Evolutionary conservation across 2,888 invertebrate genomes (phyloP), one percentile per base, ranked within the genome.

Genomic region (Melikaiella ostensackeni): DNA sequence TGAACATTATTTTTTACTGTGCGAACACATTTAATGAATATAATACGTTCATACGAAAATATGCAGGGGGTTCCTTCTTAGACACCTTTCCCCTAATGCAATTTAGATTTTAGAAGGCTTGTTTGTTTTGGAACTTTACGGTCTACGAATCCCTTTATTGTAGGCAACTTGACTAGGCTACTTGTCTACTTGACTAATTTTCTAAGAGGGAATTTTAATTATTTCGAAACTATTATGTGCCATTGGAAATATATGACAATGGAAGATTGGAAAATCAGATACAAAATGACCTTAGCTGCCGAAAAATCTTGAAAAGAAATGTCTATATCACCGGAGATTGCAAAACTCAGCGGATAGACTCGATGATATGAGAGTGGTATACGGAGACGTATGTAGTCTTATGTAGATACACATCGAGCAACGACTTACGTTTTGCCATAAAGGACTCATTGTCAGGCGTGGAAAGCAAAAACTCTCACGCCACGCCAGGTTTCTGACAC

Each of bases 381-480:
- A n/a, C n/a, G 5, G 5, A 57, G 30, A 50, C 46, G 30, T 42
- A 42, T 46, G 24, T 27, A 24, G 42, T 27, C 19, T 6, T 50
- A n/a, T n/a, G n/a, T n/a, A 66, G 66, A 66, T 66, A 66, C 19
- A 46, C 42, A 66, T 66, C 46, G 46, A 66, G 50, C 50, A 66
- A 70, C 46, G 46, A 30, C 50, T 50, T 50, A 30, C 50, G 27
- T 78, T 78, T 75, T 78, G 80, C 77, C 84, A 80, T 76, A 79
- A 79, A 77, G 62, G 79, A 79, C 79, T 61, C 81, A 82, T 83
- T 83, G 82, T 84, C 74, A 80, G 75, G 76, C 74, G 77, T 78
- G 83, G 80, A 83, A 82, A 82, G 77, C 75, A 79, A 73, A 78
- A 78, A 82, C 79, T 84, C 86, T 84, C 87, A 87, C 84, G 85